These are phyloP conservation scores for Channallabes apus DNA, from an alignment of 2,797 vertebrate species.

Conservation along the genomic window DNA sequence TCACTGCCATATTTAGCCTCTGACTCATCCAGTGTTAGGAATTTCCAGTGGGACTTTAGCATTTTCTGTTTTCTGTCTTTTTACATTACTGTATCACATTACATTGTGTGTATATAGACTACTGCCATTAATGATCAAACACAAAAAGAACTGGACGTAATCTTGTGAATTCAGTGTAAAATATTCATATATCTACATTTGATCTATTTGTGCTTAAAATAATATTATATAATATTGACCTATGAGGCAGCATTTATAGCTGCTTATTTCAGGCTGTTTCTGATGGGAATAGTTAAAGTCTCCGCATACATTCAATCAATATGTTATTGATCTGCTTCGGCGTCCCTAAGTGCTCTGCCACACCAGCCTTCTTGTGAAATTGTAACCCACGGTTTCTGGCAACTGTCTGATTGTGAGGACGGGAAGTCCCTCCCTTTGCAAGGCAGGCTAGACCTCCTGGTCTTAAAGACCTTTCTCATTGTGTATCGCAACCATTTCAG, in stretches of 20 bases:
- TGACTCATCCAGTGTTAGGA: constrained; percentile 42
- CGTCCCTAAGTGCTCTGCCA: constrained; percentile 38
- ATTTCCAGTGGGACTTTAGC: constrained; percentile 30
- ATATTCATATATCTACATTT: constrained; percentile 16
- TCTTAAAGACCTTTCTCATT: constrained; percentile 47
- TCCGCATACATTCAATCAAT: constrained; percentile 36
- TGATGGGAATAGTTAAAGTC: constrained; percentile 27
- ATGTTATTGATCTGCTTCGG: constrained; percentile 46
- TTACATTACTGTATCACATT: constrained; percentile 13
- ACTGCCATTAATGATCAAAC: background rate
- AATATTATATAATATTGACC: constrained; percentile 17
- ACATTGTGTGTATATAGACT: constrained; percentile 3
- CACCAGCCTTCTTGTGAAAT: constrained; percentile 64
- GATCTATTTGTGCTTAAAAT: constrained; percentile 9
- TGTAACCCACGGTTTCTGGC: constrained; percentile 65
- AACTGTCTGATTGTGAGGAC: constrained; percentile 57
- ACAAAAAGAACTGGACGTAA: background rate
- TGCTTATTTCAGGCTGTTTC: constrained; percentile 20
- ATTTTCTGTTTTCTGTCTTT: constrained; percentile 18
- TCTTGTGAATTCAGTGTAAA: background rate
- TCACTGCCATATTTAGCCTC: constrained; percentile 25
- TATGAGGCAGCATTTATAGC: constrained; percentile 9
- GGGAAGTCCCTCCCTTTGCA: constrained; percentile 66
- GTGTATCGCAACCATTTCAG: background rate
- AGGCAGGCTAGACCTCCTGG: constrained; percentile 36